These are phyloP conservation scores for Ceramica pisi DNA, from an alignment of 2,888 invertebrate species.

Conservation along the genomic window DNA sequence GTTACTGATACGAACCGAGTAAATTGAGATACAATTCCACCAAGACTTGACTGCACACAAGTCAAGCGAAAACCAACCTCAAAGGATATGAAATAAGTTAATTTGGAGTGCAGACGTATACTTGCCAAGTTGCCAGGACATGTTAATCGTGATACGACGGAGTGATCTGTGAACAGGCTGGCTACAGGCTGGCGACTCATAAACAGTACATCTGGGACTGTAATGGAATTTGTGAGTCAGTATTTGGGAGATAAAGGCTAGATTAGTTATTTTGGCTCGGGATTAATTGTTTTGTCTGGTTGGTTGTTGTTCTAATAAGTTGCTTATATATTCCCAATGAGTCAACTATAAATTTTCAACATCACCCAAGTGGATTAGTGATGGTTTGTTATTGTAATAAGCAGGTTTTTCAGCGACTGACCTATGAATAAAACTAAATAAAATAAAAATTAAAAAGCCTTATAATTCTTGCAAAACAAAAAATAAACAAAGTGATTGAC, in stretches of 20 bases:
- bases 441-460: too few species aligned
- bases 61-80: conserved; percentile 34
- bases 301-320: not conserved
- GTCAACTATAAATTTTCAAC: not conserved
- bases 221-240: conserved; percentile 10
- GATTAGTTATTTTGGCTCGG: conserved; percentile 21
- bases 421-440: too few species aligned
- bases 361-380: not conserved
- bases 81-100: conserved; percentile 1
- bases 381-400: not conserved
- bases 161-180: conserved; percentile 78
- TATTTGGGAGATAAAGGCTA: not conserved
- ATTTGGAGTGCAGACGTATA: conserved; percentile 43
- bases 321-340: not conserved
- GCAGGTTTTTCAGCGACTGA: not conserved
- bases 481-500: too few species aligned
- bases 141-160: conserved; percentile 80
- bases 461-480: too few species aligned
- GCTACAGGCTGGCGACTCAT: conserved; percentile 59
- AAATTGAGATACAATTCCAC: conserved; percentile 39
- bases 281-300: conserved; percentile 8
- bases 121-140: conserved; percentile 76
- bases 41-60: not conserved
- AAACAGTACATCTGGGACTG: conserved; percentile 24
- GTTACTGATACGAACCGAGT: conserved; percentile 54